Evolutionary conservation across 2,797 vertebrate genomes (phyloP).

Genomic region (Melanotaenia parkinsoni): DNA sequence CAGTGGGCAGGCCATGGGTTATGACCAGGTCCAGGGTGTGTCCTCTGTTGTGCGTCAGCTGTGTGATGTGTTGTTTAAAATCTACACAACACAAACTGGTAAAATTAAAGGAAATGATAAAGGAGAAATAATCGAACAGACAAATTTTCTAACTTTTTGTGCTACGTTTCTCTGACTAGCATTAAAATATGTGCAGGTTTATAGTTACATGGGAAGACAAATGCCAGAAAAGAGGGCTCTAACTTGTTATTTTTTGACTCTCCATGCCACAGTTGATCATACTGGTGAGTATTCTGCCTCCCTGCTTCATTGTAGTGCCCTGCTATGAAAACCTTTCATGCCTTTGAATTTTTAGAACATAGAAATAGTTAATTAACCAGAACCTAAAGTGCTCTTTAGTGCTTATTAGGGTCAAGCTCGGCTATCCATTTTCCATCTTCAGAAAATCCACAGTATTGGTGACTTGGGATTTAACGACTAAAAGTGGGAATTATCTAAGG

Average conservation of each 20-base stretch:
- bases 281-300: slow-evolving; percentile 79
- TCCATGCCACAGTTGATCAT: slow-evolving; percentile 84
- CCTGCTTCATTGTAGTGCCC: slow-evolving; percentile 26
- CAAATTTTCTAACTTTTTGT: too few species aligned
- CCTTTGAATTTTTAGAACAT: slow-evolving; percentile 30
- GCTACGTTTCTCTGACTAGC: neutral
- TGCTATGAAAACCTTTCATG: slow-evolving; percentile 55
- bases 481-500: too few species aligned
- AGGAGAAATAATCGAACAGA: neutral
- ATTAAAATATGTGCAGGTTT: slow-evolving; percentile 8
- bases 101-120: too few species aligned
- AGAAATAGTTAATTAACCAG: slow-evolving; percentile 14
- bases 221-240: slow-evolving; percentile 60
- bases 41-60: too few species aligned
- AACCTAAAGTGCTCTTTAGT: slow-evolving; percentile 3
- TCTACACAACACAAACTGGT: too few species aligned
- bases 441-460: neutral
- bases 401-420: neutral
- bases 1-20: too few species aligned
- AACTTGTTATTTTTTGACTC: slow-evolving; percentile 79
- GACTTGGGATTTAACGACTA: neutral
- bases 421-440: neutral
- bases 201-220: slow-evolving; percentile 4
- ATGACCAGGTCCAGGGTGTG: too few species aligned
- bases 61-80: too few species aligned